A percentile compares a stretch with the other conserved stretches of the same genome.
Evolutionary conservation across 1,140 invertebrate species (phyloP).

Genomic region (Camponotus floridanus): DNA sequence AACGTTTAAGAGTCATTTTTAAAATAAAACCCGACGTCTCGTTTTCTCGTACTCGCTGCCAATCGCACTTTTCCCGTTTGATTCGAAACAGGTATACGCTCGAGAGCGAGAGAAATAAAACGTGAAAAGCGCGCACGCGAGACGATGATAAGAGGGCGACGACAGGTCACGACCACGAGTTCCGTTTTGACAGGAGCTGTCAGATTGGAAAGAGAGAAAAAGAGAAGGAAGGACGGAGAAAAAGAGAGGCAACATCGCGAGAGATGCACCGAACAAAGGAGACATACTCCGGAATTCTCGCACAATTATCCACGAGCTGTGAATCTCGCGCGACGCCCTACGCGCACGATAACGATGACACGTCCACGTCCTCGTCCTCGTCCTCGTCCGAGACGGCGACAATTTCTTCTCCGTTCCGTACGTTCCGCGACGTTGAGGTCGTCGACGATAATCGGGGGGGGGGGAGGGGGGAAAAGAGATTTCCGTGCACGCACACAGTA

Average conservation of each 20-base stretch:
- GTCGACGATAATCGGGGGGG: constrained; percentile 43
- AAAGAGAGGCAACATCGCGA: constrained; percentile 41
- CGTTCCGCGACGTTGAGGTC: constrained; percentile 44
- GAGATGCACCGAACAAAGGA: constrained; percentile 70
- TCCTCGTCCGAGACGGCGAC: background rate
- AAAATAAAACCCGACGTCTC: background rate
- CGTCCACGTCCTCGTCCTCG: background rate
- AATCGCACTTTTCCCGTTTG: constrained; percentile 12
- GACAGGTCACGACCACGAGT: constrained; percentile 61
- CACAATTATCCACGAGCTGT: constrained; percentile 32
- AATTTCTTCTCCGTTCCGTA: constrained; percentile 8
- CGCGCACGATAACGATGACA: constrained; percentile 5
- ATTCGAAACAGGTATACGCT: constrained; percentile 22
- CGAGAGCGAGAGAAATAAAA: background rate
- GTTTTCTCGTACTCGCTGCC: background rate
- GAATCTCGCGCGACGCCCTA: background rate
- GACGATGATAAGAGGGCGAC: constrained; percentile 16
- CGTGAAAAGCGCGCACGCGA: background rate
- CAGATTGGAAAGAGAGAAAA: constrained; percentile 39
- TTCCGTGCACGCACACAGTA: background rate
- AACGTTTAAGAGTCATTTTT: background rate
- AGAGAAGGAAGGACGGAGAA: background rate
- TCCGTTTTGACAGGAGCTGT: constrained; percentile 76
- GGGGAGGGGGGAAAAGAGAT: constrained; percentile 47
- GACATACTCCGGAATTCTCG: constrained; percentile 55